These are phyloP conservation scores for Sus scrofa DNA, from an alignment of 2,113 vertebrate species.

Conservation along the genomic window T2T-Sscrofa CM000823.6:49315501-49316000, in stretches of 20 bases:
- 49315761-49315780: neutral
- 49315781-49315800: neutral
- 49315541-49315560: neutral
- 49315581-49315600: slow-evolving; percentile 25
- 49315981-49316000: neutral
- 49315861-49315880: neutral
- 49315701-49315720: neutral
- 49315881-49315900: neutral
- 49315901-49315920: neutral
- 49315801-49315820: neutral
- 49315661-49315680: neutral
- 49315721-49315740: neutral
- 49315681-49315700: neutral
- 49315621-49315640: neutral
- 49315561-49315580: slow-evolving; percentile 37
- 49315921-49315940: neutral
- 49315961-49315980: neutral
- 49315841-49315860: neutral
- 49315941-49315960: neutral
- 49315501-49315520: neutral
- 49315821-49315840: neutral
- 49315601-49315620: neutral
- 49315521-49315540: neutral
- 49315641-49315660: neutral
- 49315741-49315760: neutral